Conservation (phyloP, 2,888 invertebrate species). For the Papilio gigon region DNA sequence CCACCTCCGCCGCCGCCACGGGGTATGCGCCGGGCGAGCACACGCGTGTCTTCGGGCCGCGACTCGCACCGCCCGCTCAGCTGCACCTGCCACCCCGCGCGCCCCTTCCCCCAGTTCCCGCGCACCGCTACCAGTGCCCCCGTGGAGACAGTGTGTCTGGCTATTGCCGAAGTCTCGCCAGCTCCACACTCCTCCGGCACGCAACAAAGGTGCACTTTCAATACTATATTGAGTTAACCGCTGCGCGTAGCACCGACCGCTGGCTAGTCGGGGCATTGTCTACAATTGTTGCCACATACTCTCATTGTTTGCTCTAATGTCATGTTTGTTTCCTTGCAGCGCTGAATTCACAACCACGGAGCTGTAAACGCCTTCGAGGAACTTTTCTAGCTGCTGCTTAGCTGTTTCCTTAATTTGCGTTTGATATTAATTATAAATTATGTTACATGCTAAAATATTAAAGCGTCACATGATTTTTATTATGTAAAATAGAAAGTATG, state of each 20-base stretch:
- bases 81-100: not conserved
- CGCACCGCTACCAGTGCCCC: not conserved
- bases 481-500: too few relatives aligned
- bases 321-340: slow-evolving; percentile 20
- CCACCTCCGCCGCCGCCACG: not conserved
- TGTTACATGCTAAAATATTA: too few relatives aligned
- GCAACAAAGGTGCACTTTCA: not conserved
- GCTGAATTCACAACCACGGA: slow-evolving; percentile 8
- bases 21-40: too few relatives aligned
- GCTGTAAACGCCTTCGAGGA: slow-evolving; percentile 19
- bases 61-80: too few relatives aligned
- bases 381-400: not conserved
- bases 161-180: not conserved
- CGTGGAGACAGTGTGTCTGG: not conserved
- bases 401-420: not conserved
- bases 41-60: too few relatives aligned
- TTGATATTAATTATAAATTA: too few relatives aligned
- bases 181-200: not conserved
- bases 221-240: too few relatives aligned
- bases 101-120: not conserved
- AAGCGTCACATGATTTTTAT: too few relatives aligned
- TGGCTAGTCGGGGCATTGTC: too few relatives aligned
- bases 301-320: not conserved
- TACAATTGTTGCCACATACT: not conserved
- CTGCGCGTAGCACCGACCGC: too few relatives aligned